phyloP scores from a whole-genome alignment of 1,140 invertebrate genomes.

The Platyscapa corneri region DNA sequence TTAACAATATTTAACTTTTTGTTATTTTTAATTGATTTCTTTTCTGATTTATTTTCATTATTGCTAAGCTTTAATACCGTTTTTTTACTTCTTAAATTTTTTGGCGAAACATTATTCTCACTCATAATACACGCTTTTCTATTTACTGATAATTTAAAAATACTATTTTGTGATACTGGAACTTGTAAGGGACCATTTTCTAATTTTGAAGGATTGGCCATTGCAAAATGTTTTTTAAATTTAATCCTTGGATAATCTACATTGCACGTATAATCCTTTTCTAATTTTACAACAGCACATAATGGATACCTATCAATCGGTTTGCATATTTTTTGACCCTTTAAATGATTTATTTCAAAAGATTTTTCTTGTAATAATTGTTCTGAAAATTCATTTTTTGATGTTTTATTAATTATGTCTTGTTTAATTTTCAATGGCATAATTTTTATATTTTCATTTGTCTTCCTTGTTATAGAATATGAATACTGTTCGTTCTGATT shows the following conservation, averaged over 20 bases:
- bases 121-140: not conserved
- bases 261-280: conserved; percentile 46
- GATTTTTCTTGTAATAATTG: not conserved
- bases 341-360: not conserved
- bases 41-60: conserved; percentile 20
- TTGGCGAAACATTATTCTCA: conserved; percentile 44
- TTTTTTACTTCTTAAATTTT: conserved; percentile 59
- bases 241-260: conserved; percentile 44
- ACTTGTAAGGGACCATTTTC: not conserved
- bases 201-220: conserved; percentile 4
- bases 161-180: not conserved
- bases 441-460: conserved; percentile 11
- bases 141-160: not conserved
- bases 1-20: conserved; percentile 6
- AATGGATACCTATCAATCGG: not conserved
- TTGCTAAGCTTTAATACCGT: conserved; percentile 1
- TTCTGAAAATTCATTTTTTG: not conserved
- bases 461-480: not conserved
- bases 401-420: conserved; percentile 9
- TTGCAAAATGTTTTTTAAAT: conserved; percentile 44
- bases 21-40: conserved; percentile 30
- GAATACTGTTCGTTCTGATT: conserved; percentile 6
- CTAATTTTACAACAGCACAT: conserved; percentile 47
- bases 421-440: conserved; percentile 25
- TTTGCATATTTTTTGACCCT: not conserved